Percentiles rank a stretch among this genome's conserved stretches.
These are phyloP conservation scores for Carassius auratus DNA, from an alignment of 2,113 vertebrate species.

Conservation along the genomic window DNA sequence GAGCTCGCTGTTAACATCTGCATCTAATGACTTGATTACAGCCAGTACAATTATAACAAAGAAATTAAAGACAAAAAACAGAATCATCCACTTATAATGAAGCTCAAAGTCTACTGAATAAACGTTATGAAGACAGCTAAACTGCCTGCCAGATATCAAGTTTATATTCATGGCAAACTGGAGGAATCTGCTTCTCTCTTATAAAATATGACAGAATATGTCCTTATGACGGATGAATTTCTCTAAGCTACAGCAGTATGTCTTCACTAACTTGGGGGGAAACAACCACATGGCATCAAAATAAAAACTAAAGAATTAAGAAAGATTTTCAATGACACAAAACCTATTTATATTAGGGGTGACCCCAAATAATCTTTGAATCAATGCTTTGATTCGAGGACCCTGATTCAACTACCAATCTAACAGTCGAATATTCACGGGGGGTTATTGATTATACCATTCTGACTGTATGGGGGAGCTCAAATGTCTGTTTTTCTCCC, in stretches of 20 bases:
- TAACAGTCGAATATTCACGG: no score
- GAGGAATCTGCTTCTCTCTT: neutral
- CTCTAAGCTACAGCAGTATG: neutral
- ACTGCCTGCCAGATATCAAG: neutral
- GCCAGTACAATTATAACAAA: no score
- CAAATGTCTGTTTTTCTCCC: no score
- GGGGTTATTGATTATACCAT: no score
- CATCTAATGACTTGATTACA: no score
- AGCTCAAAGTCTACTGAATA: neutral
- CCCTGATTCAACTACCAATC: no score
- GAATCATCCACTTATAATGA: neutral
- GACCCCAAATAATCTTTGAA: no score
- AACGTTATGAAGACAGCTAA: neutral
- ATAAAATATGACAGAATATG: neutral
- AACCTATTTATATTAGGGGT: no score
- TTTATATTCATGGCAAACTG: neutral
- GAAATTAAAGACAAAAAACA: no score
- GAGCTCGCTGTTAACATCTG: neutral
- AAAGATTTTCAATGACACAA: neutral
- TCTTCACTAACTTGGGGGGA: neutral
- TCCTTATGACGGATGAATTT: neutral
- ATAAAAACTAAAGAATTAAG: neutral
- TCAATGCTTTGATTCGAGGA: no score
- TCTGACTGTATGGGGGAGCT: no score
- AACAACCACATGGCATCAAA: neutral